A percentile compares a stretch with the other conserved stretches of the same genome.
These are phyloP conservation scores for Hemaris fuciformis DNA, from an alignment of 2,888 invertebrate genomes.

Conservation along the genomic window DNA sequence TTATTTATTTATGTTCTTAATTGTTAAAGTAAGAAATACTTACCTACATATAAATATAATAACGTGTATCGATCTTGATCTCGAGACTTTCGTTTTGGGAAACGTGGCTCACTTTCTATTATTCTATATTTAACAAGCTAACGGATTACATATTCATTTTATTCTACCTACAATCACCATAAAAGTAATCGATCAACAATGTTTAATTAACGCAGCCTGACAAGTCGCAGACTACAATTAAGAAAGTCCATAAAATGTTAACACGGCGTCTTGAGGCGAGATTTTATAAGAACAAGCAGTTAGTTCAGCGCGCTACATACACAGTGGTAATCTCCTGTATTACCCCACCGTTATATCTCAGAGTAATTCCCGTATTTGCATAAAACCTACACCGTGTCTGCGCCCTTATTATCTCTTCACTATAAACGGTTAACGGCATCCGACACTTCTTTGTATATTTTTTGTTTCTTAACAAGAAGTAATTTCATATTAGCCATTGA, in stretches of 20 bases:
- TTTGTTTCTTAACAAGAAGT: background rate
- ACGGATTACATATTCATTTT: no score
- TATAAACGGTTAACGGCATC: conserved; percentile 22
- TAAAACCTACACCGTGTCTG: conserved; percentile 28
- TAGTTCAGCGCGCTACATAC: background rate
- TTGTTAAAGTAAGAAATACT: no score
- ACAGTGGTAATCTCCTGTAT: conserved; percentile 19
- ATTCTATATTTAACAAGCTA: no score
- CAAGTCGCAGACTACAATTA: background rate
- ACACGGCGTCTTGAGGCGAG: background rate
- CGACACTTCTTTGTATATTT: background rate
- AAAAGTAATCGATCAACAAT: background rate
- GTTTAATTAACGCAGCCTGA: background rate
- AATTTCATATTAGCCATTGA: background rate
- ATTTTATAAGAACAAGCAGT: background rate
- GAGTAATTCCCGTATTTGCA: conserved; percentile 41
- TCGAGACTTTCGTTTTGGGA: no score
- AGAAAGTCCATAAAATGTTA: background rate
- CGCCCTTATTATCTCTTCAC: conserved; percentile 27
- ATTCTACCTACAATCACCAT: background rate
- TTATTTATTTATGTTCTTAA: no score
- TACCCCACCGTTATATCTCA: conserved; percentile 34
- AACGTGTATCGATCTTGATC: no score
- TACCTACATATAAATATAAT: no score
- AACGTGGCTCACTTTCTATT: no score